Percentiles rank a stretch among this genome's conserved stretches.
These are phyloP conservation scores for Plectus sambesii DNA, from an alignment of 1,140 invertebrate genomes.

Conservation along the genomic window DNA sequence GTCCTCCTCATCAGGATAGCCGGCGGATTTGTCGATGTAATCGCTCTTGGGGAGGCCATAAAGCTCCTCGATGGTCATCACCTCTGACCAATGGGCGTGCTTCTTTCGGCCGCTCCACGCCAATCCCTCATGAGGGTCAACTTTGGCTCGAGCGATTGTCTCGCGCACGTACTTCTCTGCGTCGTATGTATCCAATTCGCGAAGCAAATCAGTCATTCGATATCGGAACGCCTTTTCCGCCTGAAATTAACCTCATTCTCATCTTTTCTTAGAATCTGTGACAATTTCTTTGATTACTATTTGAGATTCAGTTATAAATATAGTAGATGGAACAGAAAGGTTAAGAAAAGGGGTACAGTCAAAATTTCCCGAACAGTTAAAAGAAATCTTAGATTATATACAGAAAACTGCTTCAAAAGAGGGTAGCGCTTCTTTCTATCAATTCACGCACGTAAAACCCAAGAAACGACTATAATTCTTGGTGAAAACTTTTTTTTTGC, in stretches of 20 bases:
- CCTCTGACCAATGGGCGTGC: slow-evolving; percentile 39
- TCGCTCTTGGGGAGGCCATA: slow-evolving; percentile 30
- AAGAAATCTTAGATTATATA: no score
- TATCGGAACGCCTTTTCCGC: slow-evolving; percentile 34
- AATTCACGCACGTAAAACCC: no score
- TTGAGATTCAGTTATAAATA: no score
- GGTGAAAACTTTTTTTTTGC: no score
- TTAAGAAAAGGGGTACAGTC: slow-evolving; percentile 8
- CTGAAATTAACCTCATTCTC: slow-evolving; percentile 25
- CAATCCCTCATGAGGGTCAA: slow-evolving; percentile 33
- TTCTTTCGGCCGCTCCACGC: slow-evolving; percentile 32
- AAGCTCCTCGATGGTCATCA: slow-evolving; percentile 39
- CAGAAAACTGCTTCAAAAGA: no score
- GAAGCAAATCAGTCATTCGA: slow-evolving; percentile 32
- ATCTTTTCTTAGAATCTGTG: no score
- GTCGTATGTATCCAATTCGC: slow-evolving; percentile 33
- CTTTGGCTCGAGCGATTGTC: slow-evolving; percentile 33
- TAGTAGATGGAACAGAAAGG: no score
- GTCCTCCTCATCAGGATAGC: slow-evolving; percentile 32
- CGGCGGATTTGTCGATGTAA: slow-evolving; percentile 36
- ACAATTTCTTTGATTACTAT: no score
- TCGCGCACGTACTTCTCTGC: slow-evolving; percentile 37
- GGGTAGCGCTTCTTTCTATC: no score
- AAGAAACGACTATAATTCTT: no score
- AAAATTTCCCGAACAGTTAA: slow-evolving; percentile 5